These are phyloP conservation scores for Lamproptera curius DNA, from an alignment of 2,888 invertebrate genomes.

Conservation along the genomic window DNA sequence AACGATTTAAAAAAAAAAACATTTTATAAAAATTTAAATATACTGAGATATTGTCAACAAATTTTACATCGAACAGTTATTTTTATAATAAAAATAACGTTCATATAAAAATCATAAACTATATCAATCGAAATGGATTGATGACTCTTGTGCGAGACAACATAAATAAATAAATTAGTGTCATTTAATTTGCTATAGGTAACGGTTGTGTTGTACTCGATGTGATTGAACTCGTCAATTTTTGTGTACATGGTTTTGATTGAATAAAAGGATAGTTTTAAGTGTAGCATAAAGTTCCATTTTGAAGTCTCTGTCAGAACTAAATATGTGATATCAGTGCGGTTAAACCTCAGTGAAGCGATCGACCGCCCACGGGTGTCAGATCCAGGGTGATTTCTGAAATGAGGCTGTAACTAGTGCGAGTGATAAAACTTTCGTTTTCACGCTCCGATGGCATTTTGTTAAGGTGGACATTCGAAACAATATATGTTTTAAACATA, in stretches of 20 bases:
- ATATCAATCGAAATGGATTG: background rate
- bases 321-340: constrained; percentile 17
- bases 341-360: constrained; percentile 23
- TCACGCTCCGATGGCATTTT: constrained; percentile 23
- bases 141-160: background rate
- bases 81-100: background rate
- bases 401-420: constrained; percentile 35
- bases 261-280: no score
- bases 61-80: background rate
- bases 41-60: background rate
- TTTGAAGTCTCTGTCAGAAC: no score
- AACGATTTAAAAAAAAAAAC: background rate
- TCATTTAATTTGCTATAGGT: constrained; percentile 9
- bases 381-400: constrained; percentile 38
- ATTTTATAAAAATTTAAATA: background rate
- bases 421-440: constrained; percentile 29
- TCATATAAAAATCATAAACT: background rate
- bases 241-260: no score
- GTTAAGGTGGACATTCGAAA: constrained; percentile 20
- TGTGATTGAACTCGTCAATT: constrained; percentile 4
- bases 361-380: constrained; percentile 34
- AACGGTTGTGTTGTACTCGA: constrained; percentile 6
- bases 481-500: constrained; percentile 22
- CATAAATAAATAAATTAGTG: constrained; percentile 18
- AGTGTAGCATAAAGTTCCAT: no score